Base-by-base conservation (phyloP, 2,888 invertebrate genomes). In the Anorthoa munda region DNA sequence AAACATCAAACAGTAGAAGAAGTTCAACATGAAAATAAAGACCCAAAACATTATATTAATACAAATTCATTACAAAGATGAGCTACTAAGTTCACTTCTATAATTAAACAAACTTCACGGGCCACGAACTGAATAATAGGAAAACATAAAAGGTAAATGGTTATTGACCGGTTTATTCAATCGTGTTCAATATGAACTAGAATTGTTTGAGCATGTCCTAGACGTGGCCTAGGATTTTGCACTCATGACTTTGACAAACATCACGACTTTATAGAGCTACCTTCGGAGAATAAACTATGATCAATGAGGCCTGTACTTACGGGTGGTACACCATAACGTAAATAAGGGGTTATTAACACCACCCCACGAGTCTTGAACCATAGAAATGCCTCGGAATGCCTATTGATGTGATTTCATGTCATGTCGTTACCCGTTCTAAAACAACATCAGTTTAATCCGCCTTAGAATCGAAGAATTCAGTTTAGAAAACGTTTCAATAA, bases 201-300 rank as follows among this genome's bases (percentile, higher is more conserved):
- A 88, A 89, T 89, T 77, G 84, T 77, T 88, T 82, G 81, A 81
- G 78, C 69, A 79, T 73, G 79, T 83, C 71, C 82, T 82, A 81
- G 82, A 88, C 83, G 87, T 84, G 85, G 76, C 79, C 81, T 79
- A 85, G 90, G 87, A 86, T 86, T 76, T 86, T 88, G 90, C 89
- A 89, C 88, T 75, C 81, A 66, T 90, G 92, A 92, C 91, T 90
- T 92, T 92, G 89, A 89, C 83, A 88, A 82, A 83, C 86, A 87
- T 79, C 77, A 81, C 75, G 79, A 80, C 78, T 86, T 87, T 85
- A 70, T 85, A 82, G 66, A 66, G 82, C 82, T 84, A 68, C 80
- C 53, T 69, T 63, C 18, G 5, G 17, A 50, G 21, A 51, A 75
- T 70, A 17, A 73, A 72, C 58, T 66, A 53, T 72, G 59, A 81